Base-by-base conservation (phyloP, 2,888 invertebrate species). In the Liposcelis brunnea region DNA sequence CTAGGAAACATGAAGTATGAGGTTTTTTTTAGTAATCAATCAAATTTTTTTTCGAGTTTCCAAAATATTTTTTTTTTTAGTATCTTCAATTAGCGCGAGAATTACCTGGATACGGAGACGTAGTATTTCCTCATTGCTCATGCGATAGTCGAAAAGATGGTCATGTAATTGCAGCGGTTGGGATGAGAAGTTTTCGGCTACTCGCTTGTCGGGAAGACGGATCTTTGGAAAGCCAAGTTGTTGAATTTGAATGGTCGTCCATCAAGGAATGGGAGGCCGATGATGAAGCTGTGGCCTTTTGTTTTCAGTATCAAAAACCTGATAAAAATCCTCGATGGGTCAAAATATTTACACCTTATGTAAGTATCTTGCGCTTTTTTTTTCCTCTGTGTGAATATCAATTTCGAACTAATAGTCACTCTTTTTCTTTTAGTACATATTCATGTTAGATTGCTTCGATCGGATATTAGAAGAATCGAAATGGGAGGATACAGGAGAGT, bases 361-460 rank as follows among this genome's bases (percentile, higher is more conserved):
- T 89, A 69, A 77, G 80, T 75, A 14, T 1, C 11, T 10, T 11
- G 12, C 18, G 16, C 11, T 32, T 34, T 4, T 11, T 44, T 32
- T 16, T 1, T 5, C n/a, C 31, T 21, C 21, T 26, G 37, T 10
- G 19, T 26, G 16, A n/a, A 7, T 42, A 12, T 11, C 5, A 44
- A 4, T 16, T 26, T 26, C 26, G 8, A 26, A 26, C 4, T 26
- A 26, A 26, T 12, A 26, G 7, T 31, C 16, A 26, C n/a, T 47
- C 42, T 4, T 47, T 55, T 50, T 55, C 49, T 72, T 75, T 12
- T 72, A 91, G 89, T 86, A 82, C 59, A 77, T 81, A 58, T 91
- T 80, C 69, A 75, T 91, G 59, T 77, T 80, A 64, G 94, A 93
- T 64, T 94, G 95, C 64, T 91, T 95, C 69, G 91, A 93, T 63